Evolutionary conservation across 2,113 vertebrate species (phyloP).

Genomic region (Indicator maculatus): DNA sequence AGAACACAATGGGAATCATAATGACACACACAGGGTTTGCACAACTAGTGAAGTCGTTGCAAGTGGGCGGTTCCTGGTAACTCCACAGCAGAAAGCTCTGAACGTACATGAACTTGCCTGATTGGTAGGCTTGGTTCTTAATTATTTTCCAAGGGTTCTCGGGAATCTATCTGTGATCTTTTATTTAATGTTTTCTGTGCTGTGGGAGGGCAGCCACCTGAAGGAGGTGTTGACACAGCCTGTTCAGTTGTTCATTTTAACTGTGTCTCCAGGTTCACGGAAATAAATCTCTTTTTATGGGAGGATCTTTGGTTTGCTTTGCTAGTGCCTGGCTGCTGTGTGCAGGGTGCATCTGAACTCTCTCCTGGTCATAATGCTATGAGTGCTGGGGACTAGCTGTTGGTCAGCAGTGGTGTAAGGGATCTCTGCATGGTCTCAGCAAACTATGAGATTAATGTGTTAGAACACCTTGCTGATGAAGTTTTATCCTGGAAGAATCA

Average conservation of each 20-base stretch:
- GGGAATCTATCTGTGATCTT: neutral
- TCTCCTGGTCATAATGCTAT: neutral
- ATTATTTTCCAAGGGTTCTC: neutral
- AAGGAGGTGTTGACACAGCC: fast-evolving
- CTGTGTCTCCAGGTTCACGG: neutral
- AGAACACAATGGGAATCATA: slow-evolving; percentile 8
- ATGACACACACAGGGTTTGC: slow-evolving; percentile 31
- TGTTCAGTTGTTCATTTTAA: neutral
- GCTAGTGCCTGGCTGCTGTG: fast-evolving
- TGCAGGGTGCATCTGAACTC: neutral
- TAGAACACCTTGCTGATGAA: neutral
- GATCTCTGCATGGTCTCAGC: neutral
- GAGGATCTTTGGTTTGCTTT: neutral
- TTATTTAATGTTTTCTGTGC: neutral
- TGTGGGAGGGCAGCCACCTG: neutral
- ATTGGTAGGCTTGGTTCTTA: neutral
- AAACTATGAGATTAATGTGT: neutral
- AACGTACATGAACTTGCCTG: neutral
- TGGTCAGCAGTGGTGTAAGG: neutral
- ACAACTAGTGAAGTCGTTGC: neutral
- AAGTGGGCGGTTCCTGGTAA: neutral
- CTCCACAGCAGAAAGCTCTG: neutral
- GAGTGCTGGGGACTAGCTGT: neutral
- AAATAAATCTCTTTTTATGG: neutral
- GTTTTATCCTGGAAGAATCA: neutral